A percentile compares a stretch with the other conserved stretches of the same genome.
Conservation (phyloP, 2,113 vertebrate species). For the Ammodramus savannarum region DNA sequence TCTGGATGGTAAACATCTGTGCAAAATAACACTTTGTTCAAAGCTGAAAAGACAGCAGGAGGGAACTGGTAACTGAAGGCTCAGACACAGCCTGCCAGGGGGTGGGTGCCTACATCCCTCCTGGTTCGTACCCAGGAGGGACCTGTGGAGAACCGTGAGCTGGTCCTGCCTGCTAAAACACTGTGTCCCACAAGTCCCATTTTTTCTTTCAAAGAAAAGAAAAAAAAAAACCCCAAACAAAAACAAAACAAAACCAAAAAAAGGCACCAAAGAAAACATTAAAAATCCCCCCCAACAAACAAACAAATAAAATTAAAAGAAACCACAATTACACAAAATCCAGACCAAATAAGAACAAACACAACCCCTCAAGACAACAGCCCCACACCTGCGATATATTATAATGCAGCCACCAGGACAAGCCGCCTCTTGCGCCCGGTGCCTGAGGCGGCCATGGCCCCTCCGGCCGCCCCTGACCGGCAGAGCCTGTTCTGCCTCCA, state of each 20-base stretch:
- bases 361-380: too few relatives aligned
- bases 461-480: background rate
- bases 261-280: background rate
- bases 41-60: background rate
- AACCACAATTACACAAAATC: background rate
- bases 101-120: accelerated
- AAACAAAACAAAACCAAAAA: too few relatives aligned
- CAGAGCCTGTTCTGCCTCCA: background rate
- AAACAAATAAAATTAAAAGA: background rate
- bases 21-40: background rate
- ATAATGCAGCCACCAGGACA: accelerated
- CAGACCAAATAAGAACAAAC: background rate
- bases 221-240: background rate
- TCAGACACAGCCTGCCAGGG: background rate
- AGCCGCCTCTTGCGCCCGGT: accelerated
- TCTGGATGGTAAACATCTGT: background rate
- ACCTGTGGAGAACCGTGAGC: accelerated
- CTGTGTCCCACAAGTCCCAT: accelerated
- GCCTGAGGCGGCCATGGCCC: accelerated
- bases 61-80: background rate
- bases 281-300: background rate
- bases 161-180: background rate
- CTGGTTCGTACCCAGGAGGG: background rate
- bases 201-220: accelerated
- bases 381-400: background rate